Conservation (phyloP, 1,140 invertebrate species). For the Drosophila lini region DNA sequence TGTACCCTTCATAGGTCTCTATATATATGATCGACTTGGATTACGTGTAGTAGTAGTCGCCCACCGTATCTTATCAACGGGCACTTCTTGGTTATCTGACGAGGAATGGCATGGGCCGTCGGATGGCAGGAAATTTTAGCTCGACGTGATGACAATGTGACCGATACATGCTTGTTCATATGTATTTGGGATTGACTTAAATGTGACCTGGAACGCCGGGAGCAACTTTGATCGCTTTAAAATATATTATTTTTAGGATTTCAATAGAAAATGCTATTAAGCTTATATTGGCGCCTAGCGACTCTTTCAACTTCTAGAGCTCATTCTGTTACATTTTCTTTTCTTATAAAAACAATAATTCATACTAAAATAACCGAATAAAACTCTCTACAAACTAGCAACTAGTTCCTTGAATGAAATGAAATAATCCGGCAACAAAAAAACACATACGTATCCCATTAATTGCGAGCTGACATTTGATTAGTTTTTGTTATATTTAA, state of each 20-base stretch:
- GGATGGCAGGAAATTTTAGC: constrained; percentile 26
- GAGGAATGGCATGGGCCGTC: constrained; percentile 15
- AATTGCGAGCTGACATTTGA: background rate
- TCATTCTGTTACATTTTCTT: background rate
- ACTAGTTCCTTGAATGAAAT: constrained; percentile 9
- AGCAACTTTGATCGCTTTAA: background rate
- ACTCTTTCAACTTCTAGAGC: background rate
- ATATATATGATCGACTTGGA: constrained; percentile 30
- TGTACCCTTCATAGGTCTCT: constrained; percentile 8
- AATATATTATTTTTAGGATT: background rate
- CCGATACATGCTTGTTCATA: constrained; percentile 14
- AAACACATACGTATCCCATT: constrained; percentile 7
- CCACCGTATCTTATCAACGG: constrained; percentile 43
- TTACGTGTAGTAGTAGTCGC: constrained; percentile 43
- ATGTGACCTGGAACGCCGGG: background rate
- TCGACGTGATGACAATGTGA: constrained; percentile 45
- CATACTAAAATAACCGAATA: too few species aligned
- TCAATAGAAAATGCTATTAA: too few species aligned
- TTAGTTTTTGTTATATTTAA: constrained; percentile 15
- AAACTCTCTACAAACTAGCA: too few species aligned
- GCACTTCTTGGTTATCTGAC: constrained; percentile 50
- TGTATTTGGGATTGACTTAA: constrained; percentile 1
- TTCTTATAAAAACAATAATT: too few species aligned
- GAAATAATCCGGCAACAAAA: background rate
- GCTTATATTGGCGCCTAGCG: background rate